Base-by-base conservation (phyloP, 2,888 invertebrate genomes). In the Dilophus febrilis region DNA sequence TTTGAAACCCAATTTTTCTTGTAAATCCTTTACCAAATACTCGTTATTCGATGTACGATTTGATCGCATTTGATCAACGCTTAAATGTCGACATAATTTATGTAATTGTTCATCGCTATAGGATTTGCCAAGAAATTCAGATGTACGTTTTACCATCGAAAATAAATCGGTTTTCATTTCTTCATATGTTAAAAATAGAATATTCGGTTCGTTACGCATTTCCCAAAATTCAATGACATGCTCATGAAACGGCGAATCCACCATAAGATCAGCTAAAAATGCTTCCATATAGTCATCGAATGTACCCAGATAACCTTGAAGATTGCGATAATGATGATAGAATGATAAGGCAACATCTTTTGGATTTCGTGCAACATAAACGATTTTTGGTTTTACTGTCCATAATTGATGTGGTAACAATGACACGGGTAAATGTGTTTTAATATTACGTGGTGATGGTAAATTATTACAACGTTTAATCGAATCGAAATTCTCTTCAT, bases 281-380 rank as follows among this genome's bases (percentile, higher is more conserved):
- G 45, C 39, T 3, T 45, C 33, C 0, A 55, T 11, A 41, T 27
- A 50, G 10, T 52, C 37, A 2, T 51, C 44, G 1, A 53, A 35
- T 0, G 47, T 44, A 14, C 46, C 51, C 41, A 48, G 46, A 5
- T 26, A 3, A 1, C n/a, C n/a, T 6, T 53, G 53, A 16, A 46
- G 0, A 1, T 40, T 46, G 4, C 48, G 44, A 0, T 4, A 5
- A 18, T 54, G 71, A 56, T 83, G 76, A 52, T 77, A 87, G 51
- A 68, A 77, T 0, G 87, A 87, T 1, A 86, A 78, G 1, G 72
- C 74, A 0, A 81, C 77, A 55, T 88, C 87, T 54, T 82, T 77
- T 0, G 85, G 83, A 58, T 88, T 84, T 41, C 88, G 66, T 1
- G 79, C 79, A 0, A 87, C 76, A 52, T 86, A 88, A 38, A 88